Evolutionary conservation across 1,140 invertebrate species (phyloP).

Genomic region (Plodia interpunctella): DNA sequence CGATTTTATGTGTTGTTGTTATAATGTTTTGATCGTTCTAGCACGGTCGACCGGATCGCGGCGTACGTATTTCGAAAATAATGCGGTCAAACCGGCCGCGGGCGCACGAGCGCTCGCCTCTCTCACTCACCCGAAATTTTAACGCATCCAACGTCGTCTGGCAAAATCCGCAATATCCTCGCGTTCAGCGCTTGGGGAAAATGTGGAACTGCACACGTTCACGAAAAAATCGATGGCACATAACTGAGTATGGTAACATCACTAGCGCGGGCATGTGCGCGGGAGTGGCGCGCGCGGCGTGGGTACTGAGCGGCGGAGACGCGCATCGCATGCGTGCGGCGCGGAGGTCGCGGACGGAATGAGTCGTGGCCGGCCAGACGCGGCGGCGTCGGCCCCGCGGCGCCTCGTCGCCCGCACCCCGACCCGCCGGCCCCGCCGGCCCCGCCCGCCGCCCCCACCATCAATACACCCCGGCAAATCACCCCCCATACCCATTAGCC

Average conservation of each 20-base stretch:
- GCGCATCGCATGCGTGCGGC: constrained; percentile 46
- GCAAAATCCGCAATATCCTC: constrained; percentile 58
- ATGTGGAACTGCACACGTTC: constrained; percentile 63
- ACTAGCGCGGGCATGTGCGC: constrained; percentile 53
- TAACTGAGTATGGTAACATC: constrained; percentile 63
- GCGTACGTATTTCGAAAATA: constrained; percentile 75
- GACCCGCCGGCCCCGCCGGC: constrained; percentile 29
- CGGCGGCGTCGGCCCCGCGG: constrained; percentile 50
- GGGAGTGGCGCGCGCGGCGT: constrained; percentile 44
- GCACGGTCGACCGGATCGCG: constrained; percentile 61
- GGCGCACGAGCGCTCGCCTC: constrained; percentile 58
- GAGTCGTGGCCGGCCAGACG: constrained; percentile 52
- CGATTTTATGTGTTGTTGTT: constrained; percentile 55
- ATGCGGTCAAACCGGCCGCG: constrained; percentile 74
- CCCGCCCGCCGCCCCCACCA: constrained; percentile 26
- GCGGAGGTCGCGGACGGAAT: constrained; percentile 51
- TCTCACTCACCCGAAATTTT: constrained; percentile 75
- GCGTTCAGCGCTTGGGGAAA: constrained; percentile 67
- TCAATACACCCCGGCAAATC: constrained; percentile 14
- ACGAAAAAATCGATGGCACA: constrained; percentile 60
- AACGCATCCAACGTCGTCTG: constrained; percentile 70
- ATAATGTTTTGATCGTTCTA: constrained; percentile 70
- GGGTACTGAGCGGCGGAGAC: constrained; percentile 19
- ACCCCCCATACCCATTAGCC: constrained; percentile 7
- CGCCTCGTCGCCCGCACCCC: constrained; percentile 32